Conservation (phyloP, 2,888 invertebrate species). For the Tridacna crocea region DNA sequence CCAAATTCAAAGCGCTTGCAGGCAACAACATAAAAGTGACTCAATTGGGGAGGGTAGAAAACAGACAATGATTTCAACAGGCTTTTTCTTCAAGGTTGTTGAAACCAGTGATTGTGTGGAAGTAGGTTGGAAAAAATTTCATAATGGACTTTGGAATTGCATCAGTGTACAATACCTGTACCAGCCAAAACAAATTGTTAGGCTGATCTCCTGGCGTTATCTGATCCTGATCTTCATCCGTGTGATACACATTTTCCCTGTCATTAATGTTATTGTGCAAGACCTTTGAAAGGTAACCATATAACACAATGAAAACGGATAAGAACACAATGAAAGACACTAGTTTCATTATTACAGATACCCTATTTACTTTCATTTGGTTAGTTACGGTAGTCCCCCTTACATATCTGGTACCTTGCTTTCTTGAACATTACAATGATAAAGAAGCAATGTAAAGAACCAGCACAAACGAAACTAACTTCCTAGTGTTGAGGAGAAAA, state of each 20-base stretch:
- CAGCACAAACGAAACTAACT: no score
- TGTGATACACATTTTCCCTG: constrained; percentile 25
- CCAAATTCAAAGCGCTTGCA: no score
- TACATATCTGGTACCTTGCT: constrained; percentile 11
- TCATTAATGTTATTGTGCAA: constrained; percentile 46
- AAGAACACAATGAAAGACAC: constrained; percentile 39
- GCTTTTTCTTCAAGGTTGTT: no score
- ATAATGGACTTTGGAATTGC: no score
- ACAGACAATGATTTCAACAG: no score
- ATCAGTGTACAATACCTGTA: constrained; percentile 62
- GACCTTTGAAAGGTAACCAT: constrained; percentile 37
- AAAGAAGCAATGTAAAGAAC: no score
- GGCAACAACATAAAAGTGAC: no score
- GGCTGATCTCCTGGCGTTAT: constrained; percentile 23
- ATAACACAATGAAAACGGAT: constrained; percentile 29
- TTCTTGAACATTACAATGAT: no score
- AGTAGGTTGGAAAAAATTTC: no score
- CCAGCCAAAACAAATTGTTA: constrained; percentile 71
- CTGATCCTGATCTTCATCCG: neutral
- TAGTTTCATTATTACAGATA: constrained; percentile 43
- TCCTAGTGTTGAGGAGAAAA: no score
- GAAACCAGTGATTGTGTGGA: no score
- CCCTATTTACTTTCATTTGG: constrained; percentile 33
- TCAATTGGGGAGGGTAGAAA: no score
- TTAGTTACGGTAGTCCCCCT: constrained; percentile 21